Conservation (phyloP, 64 coral and sea anemone species). For the Orbicella faveolata region DNA sequence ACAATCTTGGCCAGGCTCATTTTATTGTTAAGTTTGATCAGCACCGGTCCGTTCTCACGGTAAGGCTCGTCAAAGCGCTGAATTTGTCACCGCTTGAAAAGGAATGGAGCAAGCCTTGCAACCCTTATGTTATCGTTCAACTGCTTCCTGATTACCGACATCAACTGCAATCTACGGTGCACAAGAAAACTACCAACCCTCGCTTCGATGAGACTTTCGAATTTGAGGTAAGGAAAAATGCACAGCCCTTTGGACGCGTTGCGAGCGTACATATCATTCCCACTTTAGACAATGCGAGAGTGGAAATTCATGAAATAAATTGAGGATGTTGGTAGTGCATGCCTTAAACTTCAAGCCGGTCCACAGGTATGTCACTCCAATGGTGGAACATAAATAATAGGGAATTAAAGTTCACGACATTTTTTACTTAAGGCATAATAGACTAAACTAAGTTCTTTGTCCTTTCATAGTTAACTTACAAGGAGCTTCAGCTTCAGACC, state of each 20-base stretch:
- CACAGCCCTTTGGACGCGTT: no score
- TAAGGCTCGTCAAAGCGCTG: constrained; percentile 54
- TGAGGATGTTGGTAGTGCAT: no score
- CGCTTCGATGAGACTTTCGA: constrained; percentile 82
- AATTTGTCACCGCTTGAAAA: constrained; percentile 45
- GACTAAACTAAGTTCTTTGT: neutral
- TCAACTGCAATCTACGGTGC: constrained; percentile 74
- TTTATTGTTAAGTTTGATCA: constrained; percentile 66
- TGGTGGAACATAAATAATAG: no score
- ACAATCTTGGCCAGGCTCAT: constrained; percentile 68
- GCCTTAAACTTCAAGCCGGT: no score
- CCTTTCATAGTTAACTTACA: constrained; percentile 4
- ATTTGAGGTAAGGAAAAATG: constrained; percentile 55
- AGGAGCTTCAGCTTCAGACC: constrained; percentile 60
- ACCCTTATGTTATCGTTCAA: constrained; percentile 78
- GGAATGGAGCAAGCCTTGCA: constrained; percentile 73
- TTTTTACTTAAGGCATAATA: no score
- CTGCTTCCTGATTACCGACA: constrained; percentile 72
- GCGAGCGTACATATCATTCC: no score
- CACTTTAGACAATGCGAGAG: no score
- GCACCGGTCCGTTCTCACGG: constrained; percentile 49
- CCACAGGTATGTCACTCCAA: no score
- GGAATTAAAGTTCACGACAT: no score
- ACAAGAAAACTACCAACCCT: constrained; percentile 76
- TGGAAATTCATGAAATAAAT: no score